phyloP scores from a whole-genome alignment of 2,797 vertebrate species.

The Siniperca obscura region DNA sequence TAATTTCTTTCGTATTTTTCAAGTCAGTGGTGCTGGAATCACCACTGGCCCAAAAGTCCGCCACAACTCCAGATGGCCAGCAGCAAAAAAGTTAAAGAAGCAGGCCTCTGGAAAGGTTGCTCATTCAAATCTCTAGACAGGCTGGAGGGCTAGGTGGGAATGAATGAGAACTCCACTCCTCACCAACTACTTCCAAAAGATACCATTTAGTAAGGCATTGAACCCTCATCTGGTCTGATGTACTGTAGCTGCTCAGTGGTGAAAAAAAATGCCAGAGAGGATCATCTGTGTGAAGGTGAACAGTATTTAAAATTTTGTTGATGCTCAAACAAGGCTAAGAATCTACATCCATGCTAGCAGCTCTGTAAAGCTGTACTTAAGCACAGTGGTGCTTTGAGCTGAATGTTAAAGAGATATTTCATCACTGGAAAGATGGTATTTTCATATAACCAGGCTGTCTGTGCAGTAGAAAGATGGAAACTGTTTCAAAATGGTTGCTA shows the following conservation, averaged over 20 bases:
- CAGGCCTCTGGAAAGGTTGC: slow-evolving; percentile 25
- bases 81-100: slow-evolving; percentile 51
- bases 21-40: slow-evolving; percentile 33
- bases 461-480: too few species aligned
- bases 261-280: not conserved
- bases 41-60: slow-evolving; percentile 50
- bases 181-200: slow-evolving; percentile 7
- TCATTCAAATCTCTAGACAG: slow-evolving; percentile 25
- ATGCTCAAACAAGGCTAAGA: not conserved
- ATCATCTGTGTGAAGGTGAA: not conserved
- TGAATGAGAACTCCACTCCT: slow-evolving; percentile 9
- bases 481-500: too few species aligned
- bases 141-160: not conserved
- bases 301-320: not conserved
- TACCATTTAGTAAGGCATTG: not conserved
- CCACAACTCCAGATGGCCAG: slow-evolving; percentile 61
- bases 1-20: slow-evolving; percentile 45
- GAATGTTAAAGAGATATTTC: not conserved
- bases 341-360: not conserved
- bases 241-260: not conserved
- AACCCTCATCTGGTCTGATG: slow-evolving; percentile 7
- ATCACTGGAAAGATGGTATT: too few species aligned
- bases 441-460: too few species aligned
- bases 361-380: not conserved
- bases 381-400: too few species aligned